Base-by-base conservation (phyloP, 2,888 invertebrate genomes). In the Stenoptilia bipunctidactyla region DNA sequence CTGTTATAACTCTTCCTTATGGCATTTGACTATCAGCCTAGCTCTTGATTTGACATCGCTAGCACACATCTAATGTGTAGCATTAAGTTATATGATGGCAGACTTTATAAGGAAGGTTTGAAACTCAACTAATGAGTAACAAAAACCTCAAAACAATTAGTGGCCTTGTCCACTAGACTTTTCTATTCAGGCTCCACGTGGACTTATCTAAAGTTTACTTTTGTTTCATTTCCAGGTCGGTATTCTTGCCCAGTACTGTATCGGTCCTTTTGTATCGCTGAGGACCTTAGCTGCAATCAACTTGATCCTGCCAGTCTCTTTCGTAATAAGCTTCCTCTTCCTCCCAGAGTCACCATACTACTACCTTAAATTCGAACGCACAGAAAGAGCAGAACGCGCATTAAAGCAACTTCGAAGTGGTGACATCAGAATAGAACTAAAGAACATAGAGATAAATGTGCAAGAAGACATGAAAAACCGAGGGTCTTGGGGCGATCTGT, bases 311-410 rank as follows among this genome's bases (percentile, higher is more conserved):
- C 87, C 89, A 9, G 62, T 88, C 27, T 50, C 86, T 27, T 87
- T 88, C 53, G 63, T 88, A 15, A 40, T 87, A 12, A 66, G 82
- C 13, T 86, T 89, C 60, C 63, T 86, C 27, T 86, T 86, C 57
- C 79, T 90, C 61, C 91, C 91, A n/a, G 91, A 92, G 72, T 87
- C 89, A 47, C 90, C 90, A 12, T 85, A 88, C 51, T 87, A 80
- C 60, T 79, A 85, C 50, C 63, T 86, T 45, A 77, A 82, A 53
- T 84, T 82, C 46, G 84, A 83, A 50, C 74, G 84, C 46, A 80
- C 75, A 42, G 73, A 82, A 44, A 85, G 85, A 52, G 89, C 89
- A 2, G 76, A 85, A 48, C 62, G 79, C 44, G 82, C 89, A 12
- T 73, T 92, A 42, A 72, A 77, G 48, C 85, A 82, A 58, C 64